phyloP scores from a whole-genome alignment of 2,888 invertebrate species.

The Anagyrus pseudococci region DNA sequence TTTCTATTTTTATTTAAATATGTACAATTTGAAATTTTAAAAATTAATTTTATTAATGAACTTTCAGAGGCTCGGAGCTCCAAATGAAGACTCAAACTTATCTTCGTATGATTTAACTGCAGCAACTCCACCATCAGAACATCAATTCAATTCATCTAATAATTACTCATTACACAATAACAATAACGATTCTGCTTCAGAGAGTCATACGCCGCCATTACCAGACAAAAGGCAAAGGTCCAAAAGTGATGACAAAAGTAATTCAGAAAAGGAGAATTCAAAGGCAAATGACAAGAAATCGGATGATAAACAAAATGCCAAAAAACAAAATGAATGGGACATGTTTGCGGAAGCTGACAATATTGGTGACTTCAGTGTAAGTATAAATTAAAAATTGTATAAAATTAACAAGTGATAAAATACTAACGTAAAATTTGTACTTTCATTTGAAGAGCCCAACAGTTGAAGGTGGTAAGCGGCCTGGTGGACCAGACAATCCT shows the following conservation, averaged over 20 bases:
- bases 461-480: conserved; percentile 65
- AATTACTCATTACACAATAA: conserved; percentile 47
- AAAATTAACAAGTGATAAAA: neutral
- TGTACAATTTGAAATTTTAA: too few relatives aligned
- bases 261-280: conserved; percentile 45
- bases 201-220: conserved; percentile 57
- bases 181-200: conserved; percentile 56
- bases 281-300: conserved; percentile 50
- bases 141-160: conserved; percentile 40
- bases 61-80: conserved; percentile 65
- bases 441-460: conserved; percentile 70
- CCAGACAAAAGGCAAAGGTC: conserved; percentile 52
- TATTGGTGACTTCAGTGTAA: conserved; percentile 78
- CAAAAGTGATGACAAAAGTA: conserved; percentile 45
- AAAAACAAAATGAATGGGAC: conserved; percentile 78
- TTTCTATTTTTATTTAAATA: too few relatives aligned
- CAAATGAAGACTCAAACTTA: conserved; percentile 67
- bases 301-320: conserved; percentile 57
- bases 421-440: neutral
- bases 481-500: conserved; percentile 78
- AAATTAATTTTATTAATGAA: neutral
- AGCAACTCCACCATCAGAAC: conserved; percentile 41
- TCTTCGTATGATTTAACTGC: conserved; percentile 52
- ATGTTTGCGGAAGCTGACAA: conserved; percentile 94
- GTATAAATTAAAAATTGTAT: conserved; percentile 46